Conservation (phyloP, 2,888 invertebrate genomes). For the Eristalis tenax region DNA sequence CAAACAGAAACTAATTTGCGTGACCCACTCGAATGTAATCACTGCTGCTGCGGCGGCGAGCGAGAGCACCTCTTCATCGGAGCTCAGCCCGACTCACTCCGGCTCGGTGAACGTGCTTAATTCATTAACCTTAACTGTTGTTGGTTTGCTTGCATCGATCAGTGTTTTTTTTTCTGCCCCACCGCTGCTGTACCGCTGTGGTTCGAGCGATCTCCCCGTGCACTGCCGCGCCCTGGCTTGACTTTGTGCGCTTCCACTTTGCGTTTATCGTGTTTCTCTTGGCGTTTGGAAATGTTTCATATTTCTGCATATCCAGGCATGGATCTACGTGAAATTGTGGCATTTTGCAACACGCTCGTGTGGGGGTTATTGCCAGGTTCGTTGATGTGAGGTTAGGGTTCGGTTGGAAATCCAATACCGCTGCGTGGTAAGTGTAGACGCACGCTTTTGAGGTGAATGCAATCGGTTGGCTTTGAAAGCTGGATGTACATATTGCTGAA, state of each 20-base stretch:
- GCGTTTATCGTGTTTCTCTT: constrained; percentile 34
- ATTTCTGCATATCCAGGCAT: constrained; percentile 51
- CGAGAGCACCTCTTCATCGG: background rate
- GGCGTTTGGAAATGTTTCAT: constrained; percentile 51
- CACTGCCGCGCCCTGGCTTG: background rate
- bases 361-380: constrained; percentile 10
- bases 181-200: background rate
- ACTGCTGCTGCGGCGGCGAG: background rate
- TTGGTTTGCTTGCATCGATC: background rate
- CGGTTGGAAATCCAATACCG: constrained; percentile 17
- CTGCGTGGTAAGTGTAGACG: constrained; percentile 29
- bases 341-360: constrained; percentile 22
- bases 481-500: constrained; percentile 13
- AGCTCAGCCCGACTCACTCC: too few species aligned
- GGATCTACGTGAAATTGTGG: constrained; percentile 45
- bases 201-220: constrained; percentile 26
- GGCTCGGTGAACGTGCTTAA: constrained; percentile 53
- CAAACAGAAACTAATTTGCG: constrained; percentile 32
- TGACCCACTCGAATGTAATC: constrained; percentile 36
- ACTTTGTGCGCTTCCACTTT: constrained; percentile 20
- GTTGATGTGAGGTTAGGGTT: constrained; percentile 11
- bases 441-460: constrained; percentile 48
- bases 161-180: background rate
- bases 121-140: constrained; percentile 67
- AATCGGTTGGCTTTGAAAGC: constrained; percentile 6